phyloP scores from a whole-genome alignment of 1,140 invertebrate species.

The Akabosia matsudoensis region DNA sequence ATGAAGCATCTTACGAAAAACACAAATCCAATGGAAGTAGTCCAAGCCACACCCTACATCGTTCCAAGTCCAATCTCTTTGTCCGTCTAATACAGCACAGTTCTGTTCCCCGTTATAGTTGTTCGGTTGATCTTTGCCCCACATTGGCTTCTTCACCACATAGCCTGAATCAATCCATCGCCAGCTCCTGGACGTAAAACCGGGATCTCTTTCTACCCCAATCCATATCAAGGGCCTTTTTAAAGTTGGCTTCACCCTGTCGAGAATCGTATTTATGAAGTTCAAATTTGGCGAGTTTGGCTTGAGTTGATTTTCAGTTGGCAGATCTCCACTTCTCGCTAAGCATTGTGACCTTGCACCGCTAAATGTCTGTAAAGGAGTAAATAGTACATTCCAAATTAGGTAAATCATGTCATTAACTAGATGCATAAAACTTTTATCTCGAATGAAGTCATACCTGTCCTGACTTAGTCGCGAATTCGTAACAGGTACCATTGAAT shows the following conservation, averaged over 20 bases:
- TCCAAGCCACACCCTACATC: constrained; percentile 90
- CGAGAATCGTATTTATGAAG: constrained; percentile 62
- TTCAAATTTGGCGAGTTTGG: constrained; percentile 29
- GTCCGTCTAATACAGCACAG: constrained; percentile 85
- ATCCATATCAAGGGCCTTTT: constrained; percentile 87
- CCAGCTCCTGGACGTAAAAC: constrained; percentile 76
- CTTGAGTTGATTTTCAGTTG: constrained; percentile 27
- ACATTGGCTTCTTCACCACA: constrained; percentile 70
- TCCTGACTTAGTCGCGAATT: constrained; percentile 58
- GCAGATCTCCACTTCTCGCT: constrained; percentile 36
- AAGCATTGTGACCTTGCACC: constrained; percentile 37
- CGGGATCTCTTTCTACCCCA: constrained; percentile 77
- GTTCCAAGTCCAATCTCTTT: constrained; percentile 82
- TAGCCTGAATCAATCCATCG: constrained; percentile 81
- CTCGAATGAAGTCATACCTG: constrained; percentile 24
- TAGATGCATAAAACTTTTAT: constrained; percentile 18
- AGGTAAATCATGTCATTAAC: constrained; percentile 27
- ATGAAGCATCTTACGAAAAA: constrained; percentile 56
- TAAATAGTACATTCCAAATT: not conserved
- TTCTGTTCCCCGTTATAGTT: constrained; percentile 94
- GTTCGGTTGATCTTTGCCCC: constrained; percentile 91
- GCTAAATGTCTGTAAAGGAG: constrained; percentile 9
- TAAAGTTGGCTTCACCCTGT: constrained; percentile 69
- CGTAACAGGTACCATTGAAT: constrained; percentile 82
- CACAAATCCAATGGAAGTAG: constrained; percentile 88